Conservation (phyloP, 2,113 vertebrate genomes). For the Telmatochromis sp. region DNA sequence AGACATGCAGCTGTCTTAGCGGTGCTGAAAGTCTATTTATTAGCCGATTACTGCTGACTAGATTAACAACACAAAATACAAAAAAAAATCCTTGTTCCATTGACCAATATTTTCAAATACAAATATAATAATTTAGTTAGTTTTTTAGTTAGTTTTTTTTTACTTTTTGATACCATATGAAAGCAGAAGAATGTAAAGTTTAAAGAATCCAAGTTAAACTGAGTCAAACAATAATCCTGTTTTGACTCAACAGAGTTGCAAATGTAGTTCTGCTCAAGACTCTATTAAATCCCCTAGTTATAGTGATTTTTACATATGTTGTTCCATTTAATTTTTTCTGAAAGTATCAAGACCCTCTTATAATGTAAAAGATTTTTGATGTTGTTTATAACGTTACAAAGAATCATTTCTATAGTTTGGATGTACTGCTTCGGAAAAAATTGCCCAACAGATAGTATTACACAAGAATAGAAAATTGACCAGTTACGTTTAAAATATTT, state of each 20-base stretch:
- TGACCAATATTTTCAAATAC: background rate
- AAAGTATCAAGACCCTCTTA: background rate
- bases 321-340: background rate
- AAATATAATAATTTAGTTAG: background rate
- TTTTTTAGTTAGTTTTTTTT: background rate
- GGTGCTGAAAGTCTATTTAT: background rate
- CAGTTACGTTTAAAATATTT: background rate
- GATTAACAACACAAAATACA: background rate
- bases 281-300: background rate
- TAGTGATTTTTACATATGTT: background rate
- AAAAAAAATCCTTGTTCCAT: background rate
- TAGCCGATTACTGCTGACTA: background rate
- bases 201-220: background rate
- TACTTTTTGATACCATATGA: background rate
- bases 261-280: background rate
- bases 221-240: background rate
- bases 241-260: background rate
- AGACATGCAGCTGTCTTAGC: background rate
- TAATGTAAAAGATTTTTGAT: background rate
- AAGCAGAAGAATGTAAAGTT: background rate
- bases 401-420: background rate
- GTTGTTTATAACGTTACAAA: background rate
- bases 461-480: background rate
- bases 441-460: background rate
- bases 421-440: background rate